Conservation (phyloP, 2,888 invertebrate species). For the Noctua comes region DNA sequence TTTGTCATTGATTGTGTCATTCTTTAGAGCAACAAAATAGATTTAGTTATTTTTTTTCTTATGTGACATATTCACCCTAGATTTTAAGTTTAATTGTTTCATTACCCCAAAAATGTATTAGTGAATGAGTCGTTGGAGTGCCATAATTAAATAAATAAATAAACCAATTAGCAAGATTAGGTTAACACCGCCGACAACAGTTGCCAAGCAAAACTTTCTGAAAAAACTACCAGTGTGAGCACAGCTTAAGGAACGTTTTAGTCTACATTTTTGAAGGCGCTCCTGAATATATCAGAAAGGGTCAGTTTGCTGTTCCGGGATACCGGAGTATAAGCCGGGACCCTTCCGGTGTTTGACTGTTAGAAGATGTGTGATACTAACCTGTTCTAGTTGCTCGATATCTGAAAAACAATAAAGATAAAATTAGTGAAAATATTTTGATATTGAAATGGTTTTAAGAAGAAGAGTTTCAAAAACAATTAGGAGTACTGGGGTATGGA, state of each 20-base stretch:
- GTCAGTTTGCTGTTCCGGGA: slow-evolving; percentile 40
- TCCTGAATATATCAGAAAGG: slow-evolving; percentile 62
- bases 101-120: no score
- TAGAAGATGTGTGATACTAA: slow-evolving; percentile 49
- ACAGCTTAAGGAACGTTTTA: slow-evolving; percentile 44
- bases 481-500: not conserved
- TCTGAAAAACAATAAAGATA: slow-evolving; percentile 51
- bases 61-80: no score
- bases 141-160: no score
- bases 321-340: slow-evolving; percentile 32
- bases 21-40: no score
- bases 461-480: not conserved
- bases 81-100: no score
- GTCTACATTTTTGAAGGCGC: slow-evolving; percentile 61
- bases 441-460: not conserved
- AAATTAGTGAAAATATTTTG: slow-evolving; percentile 14
- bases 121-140: no score
- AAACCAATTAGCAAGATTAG: no score
- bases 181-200: no score
- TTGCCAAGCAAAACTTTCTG: not conserved
- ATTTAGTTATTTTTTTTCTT: no score
- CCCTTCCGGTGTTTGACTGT: slow-evolving; percentile 54
- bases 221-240: not conserved
- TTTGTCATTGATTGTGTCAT: no score
- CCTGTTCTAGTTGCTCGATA: slow-evolving; percentile 44